Base-by-base conservation (phyloP, 2,797 vertebrate genomes). In the Melanotaenia trifasciata region DNA sequence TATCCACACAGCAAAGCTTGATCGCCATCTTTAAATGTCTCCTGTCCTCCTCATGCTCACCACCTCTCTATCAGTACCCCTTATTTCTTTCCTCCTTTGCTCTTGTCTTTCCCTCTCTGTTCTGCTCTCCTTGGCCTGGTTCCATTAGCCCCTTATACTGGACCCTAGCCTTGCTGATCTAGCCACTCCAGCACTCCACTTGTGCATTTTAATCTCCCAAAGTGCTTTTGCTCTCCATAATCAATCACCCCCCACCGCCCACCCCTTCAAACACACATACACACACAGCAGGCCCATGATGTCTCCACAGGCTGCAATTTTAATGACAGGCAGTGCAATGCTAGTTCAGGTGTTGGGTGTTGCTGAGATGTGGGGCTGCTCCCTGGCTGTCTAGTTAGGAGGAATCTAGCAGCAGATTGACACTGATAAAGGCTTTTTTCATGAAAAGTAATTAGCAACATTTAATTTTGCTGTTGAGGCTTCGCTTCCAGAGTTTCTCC, bases 131-230 rank as follows among this genome's bases (percentile, higher is more conserved):
- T 89, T 91, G 86, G 90, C 82, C 74, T 36, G 63, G 33, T 67
- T 89, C 88, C 90, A 89, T 84, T 76, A 74, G 57, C 43, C 68
- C 26, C 28, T 64, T 7, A 0, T 64, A 40, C 80, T 74, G 79
- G 78, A 81, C 78, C 74, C 70, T 74, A 81, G 79, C 84, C 82
- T 71, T 90, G 90, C 90, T 91, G 90, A 92, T 90, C 84, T 76
- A 88, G 83, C 76, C 81, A 79, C 81, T 80, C 68, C 69, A 58
- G 70, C 79, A 67, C 76, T 85, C 70, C 78, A 66, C 84, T 87
- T 74, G 81, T 85, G 73, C 74, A 77, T 79, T 93, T 87, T 94
- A 93, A 94, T 94, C 88, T 92, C 59, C 61, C 84, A 90, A 84
- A 94, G 92, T 93, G 92, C 91, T 90, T 90, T 79, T 67, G 76